Base-by-base conservation (phyloP, 2,888 invertebrate species). In the Agrotis puta region DNA sequence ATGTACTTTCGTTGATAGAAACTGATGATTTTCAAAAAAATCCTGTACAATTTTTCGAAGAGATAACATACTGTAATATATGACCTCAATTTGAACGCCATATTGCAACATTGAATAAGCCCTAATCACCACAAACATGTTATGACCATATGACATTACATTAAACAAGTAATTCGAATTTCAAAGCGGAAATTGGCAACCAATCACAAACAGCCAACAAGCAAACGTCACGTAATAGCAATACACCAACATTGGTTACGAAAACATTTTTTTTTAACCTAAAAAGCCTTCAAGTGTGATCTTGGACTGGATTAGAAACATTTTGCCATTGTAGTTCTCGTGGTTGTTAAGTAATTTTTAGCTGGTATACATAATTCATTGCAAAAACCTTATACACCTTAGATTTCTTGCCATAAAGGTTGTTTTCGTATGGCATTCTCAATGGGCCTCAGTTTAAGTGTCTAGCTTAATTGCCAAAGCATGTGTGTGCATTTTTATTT, bases 261-360 rank as follows among this genome's bases (percentile, higher is more conserved):
- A 82, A 79, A 79, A 82, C 66, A 20, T 65, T 68, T 72, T 79
- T 74, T 79, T 79, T 68, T 61, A 59, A 65, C 64, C 56, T 78
- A 68, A 79, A 82, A 89, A 88, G 64, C 90, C 90, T 89, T 90
- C 87, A 61, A 58, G 65, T 73, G 64, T 85, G 89, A 79, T 90
- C 90, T 90, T 90, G 90, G 87, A 85, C 89, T 87, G 86, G 87
- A 89, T 89, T 88, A 85, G 79, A 81, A 72, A 53, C 76, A 74
- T 85, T 81, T 77, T 83, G 81, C 78, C 85, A 84, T 83, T 81
- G 85, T 66, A 68, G 47, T 73, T 43, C 63, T 70, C 77, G 77
- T 84, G 82, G 70, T 68, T 16, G 70, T 81, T 71, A 77, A 77
- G 83, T 80, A 86, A 87, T 85, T 77, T 85, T 76, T 70, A 68